A percentile compares a stretch with the other conserved stretches of the same genome.
Conservation (phyloP, 2,113 vertebrate species). For the Tursiops truncatus region DNA sequence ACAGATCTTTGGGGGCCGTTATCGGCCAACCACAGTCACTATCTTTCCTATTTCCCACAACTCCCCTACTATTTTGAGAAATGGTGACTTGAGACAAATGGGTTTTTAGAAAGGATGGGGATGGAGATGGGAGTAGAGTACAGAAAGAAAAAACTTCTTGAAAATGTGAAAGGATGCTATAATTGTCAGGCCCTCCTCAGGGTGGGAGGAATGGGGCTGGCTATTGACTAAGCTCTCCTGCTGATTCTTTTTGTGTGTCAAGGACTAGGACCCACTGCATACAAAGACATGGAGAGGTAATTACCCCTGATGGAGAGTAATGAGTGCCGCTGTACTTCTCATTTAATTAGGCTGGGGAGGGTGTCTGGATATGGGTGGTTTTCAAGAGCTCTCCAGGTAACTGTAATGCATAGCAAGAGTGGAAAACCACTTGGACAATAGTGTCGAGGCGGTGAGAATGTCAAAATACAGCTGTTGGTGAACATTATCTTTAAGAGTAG, state of each 20-base stretch:
- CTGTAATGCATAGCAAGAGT: conserved; percentile 24
- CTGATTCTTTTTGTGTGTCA: conserved; percentile 46
- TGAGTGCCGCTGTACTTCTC: neutral
- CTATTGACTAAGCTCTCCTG: conserved; percentile 1
- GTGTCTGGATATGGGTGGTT: neutral
- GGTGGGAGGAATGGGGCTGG: neutral
- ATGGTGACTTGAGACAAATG: conserved; percentile 28
- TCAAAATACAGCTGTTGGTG: conserved; percentile 49
- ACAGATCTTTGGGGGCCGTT: neutral
- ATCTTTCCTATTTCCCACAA: neutral
- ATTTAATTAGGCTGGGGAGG: conserved; percentile 21
- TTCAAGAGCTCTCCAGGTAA: conserved; percentile 67
- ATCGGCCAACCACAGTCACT: neutral
- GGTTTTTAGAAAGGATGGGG: neutral
- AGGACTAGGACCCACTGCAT: neutral
- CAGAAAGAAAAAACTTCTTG: neutral
- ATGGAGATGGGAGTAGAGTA: neutral
- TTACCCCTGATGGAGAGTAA: conserved; percentile 39
- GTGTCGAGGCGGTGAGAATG: neutral
- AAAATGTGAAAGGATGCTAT: neutral
- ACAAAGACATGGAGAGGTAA: conserved; percentile 55
- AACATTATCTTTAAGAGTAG: conserved; percentile 56
- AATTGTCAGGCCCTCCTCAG: neutral
- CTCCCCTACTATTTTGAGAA: neutral
- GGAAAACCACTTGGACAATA: conserved; percentile 44